Conservation (phyloP, 1,140 invertebrate species). For the Lepidotrigona ventralis region DNA sequence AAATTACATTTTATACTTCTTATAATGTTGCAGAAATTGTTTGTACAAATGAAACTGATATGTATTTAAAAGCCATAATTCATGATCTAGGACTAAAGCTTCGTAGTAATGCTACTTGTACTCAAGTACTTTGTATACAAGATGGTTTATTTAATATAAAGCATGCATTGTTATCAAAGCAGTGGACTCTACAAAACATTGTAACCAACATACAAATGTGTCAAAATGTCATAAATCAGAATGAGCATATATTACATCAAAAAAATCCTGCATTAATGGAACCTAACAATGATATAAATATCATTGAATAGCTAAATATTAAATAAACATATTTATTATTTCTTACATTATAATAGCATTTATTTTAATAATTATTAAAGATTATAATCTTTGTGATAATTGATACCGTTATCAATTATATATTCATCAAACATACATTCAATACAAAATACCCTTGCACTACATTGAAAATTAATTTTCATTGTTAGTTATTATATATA, state of each 20-base stretch:
- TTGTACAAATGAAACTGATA: constrained; percentile 89
- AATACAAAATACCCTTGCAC: neutral
- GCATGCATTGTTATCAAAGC: constrained; percentile 88
- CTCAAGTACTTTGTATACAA: constrained; percentile 88
- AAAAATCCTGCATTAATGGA: constrained; percentile 69
- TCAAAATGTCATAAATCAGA: constrained; percentile 79
- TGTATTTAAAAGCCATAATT: constrained; percentile 87
- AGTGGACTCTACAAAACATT: constrained; percentile 89
- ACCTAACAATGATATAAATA: constrained; percentile 18
- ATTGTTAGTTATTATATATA: constrained; percentile 7
- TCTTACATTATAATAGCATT: constrained; percentile 14
- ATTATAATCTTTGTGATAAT: neutral
- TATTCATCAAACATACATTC: neutral
- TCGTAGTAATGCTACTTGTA: constrained; percentile 89
- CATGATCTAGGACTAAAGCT: constrained; percentile 90
- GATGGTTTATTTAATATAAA: constrained; percentile 91
- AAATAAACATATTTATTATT: constrained; percentile 41
- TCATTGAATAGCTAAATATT: neutral
- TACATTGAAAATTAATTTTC: neutral
- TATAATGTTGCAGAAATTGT: constrained; percentile 87
- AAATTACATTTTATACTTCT: neutral
- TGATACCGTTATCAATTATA: neutral
- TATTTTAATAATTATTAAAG: constrained; percentile 39
- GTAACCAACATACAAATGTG: constrained; percentile 86
- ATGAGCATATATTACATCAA: constrained; percentile 79